Conservation (phyloP, 2,888 invertebrate species). For the Holacanthella duospinosa region DNA sequence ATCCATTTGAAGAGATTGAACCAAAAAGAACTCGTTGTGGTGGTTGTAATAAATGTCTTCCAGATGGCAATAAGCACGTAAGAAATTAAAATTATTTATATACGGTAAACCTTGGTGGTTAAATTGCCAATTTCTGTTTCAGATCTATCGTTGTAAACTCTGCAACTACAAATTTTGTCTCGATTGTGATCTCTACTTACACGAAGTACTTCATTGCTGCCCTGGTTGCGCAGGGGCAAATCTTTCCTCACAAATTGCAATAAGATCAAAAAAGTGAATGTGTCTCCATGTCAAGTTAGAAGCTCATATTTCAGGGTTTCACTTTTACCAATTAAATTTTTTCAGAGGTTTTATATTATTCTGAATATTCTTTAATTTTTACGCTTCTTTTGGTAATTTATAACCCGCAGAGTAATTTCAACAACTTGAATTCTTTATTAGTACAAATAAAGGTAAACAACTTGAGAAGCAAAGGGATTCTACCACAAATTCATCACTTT, state of each 20-base stretch:
- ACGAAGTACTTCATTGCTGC: slow-evolving; percentile 88
- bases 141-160: slow-evolving; percentile 69
- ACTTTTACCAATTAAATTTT: too few species aligned
- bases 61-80: slow-evolving; percentile 55
- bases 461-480: too few species aligned
- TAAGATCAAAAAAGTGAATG: background rate
- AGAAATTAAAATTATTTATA: slow-evolving; percentile 33
- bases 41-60: slow-evolving; percentile 34
- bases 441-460: too few species aligned
- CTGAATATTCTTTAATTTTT: too few species aligned
- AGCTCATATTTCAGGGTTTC: too few species aligned
- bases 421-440: too few species aligned
- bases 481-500: background rate
- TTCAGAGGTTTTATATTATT: too few species aligned
- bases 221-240: slow-evolving; percentile 74
- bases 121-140: slow-evolving; percentile 13
- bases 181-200: slow-evolving; percentile 91
- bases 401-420: too few species aligned
- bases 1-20: slow-evolving; percentile 64
- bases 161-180: slow-evolving; percentile 76
- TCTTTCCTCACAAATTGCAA: background rate
- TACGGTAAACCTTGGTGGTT: slow-evolving; percentile 29
- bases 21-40: slow-evolving; percentile 42
- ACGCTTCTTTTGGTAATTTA: too few species aligned
- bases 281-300: too few species aligned